These are phyloP conservation scores for Mycteria americana DNA, from an alignment of 2,797 vertebrate species.

Conservation along the genomic window DNA sequence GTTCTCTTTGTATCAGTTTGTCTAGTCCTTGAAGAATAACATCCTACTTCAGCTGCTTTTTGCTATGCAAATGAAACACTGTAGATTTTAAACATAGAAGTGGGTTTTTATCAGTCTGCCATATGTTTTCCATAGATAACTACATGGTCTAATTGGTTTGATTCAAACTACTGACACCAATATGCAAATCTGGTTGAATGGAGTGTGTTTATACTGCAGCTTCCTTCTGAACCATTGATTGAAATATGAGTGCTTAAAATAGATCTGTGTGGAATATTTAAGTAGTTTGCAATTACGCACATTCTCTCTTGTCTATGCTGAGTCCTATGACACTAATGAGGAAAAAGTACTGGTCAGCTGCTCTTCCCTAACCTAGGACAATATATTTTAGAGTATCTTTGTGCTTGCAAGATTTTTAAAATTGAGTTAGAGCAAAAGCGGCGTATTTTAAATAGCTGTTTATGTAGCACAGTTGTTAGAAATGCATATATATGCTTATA, in stretches of 20 bases:
- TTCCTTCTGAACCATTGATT: constrained; percentile 61
- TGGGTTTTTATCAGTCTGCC: constrained; percentile 51
- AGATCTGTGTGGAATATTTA: constrained; percentile 46
- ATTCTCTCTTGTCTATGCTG: constrained; percentile 9
- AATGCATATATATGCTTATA: neutral
- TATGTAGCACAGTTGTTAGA: neutral
- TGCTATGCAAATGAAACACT: constrained; percentile 57
- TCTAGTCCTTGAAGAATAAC: constrained; percentile 46
- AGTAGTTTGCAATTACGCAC: constrained; percentile 31
- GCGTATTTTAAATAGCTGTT: constrained; percentile 20
- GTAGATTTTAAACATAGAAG: constrained; percentile 65
- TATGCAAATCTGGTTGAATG: constrained; percentile 67
- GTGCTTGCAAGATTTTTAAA: neutral
- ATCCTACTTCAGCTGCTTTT: constrained; percentile 24
- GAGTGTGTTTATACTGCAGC: constrained; percentile 51
- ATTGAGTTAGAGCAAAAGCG: neutral
- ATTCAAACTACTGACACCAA: constrained; percentile 68
- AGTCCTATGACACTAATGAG: neutral
- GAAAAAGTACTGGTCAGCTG: neutral
- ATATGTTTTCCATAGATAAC: constrained; percentile 72
- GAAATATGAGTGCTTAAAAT: constrained; percentile 67
- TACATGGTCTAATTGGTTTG: constrained; percentile 66
- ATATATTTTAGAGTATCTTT: neutral
- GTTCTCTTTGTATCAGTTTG: constrained; percentile 29
- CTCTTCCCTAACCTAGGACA: neutral